These are phyloP conservation scores for Cepphus grylle DNA, from an alignment of 2,113 vertebrate species.

Conservation along the genomic window DNA sequence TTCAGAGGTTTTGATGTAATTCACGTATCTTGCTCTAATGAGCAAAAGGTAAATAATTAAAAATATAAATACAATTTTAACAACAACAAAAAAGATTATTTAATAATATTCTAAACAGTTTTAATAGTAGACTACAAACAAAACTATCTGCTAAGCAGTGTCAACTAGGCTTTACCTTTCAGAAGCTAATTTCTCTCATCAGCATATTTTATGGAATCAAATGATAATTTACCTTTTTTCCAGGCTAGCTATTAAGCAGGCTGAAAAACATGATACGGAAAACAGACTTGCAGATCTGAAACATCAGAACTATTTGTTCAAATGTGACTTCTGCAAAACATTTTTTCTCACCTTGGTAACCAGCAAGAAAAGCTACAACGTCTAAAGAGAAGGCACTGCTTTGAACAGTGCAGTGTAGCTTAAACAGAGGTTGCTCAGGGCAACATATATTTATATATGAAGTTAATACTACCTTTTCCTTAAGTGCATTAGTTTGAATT, in stretches of 20 bases:
- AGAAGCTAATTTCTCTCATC: not conserved
- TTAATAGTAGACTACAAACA: not conserved
- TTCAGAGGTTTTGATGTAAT: slow-evolving; percentile 97
- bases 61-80: not conserved
- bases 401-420: not conserved
- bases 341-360: not conserved
- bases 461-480: not conserved
- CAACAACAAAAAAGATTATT: not conserved
- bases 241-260: not conserved
- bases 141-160: not conserved
- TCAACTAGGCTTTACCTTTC: not conserved
- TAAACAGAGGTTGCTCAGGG: not conserved
- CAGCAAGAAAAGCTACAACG: not conserved
- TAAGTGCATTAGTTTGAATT: not conserved
- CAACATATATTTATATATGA: not conserved
- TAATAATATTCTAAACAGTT: not conserved
- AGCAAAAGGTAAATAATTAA: not conserved
- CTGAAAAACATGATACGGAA: not conserved
- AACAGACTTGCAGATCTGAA: not conserved
- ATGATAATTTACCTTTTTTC: not conserved
- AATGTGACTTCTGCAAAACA: not conserved
- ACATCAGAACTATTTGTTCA: not conserved
- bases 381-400: not conserved
- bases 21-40: slow-evolving; percentile 90
- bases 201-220: not conserved